Base-by-base conservation (phyloP, 2,888 invertebrate species). In the Caradrina kadenii region DNA sequence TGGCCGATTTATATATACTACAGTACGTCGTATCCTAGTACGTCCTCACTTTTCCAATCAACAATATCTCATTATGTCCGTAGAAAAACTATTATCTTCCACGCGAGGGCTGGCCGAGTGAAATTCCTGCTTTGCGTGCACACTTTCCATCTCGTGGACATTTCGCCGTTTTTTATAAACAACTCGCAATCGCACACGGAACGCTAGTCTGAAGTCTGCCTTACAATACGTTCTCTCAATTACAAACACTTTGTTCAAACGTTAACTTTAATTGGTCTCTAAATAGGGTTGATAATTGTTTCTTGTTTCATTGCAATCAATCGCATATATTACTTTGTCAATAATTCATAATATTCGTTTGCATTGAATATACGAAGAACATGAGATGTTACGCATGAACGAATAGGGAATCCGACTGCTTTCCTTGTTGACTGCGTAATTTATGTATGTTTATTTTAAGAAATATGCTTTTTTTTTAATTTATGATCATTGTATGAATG, bases 131-230 rank as follows among this genome's bases (percentile, higher is more conserved):
- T 82, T 90, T 83, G 91, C 92, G 91, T 92, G 94, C 86, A 79
- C 87, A 93, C 93, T 93, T 93, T 94, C 93, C 93, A 92, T 94
- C 93, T 94, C 93, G 88, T 85, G 88, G 86, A 80, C 82, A 85
- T 86, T 86, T 87, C 86, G 87, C 83, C 70, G 79, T 88, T 91
- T 92, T 91, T 90, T 86, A 73, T 73, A 53, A 61, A 73, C 35
- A 21, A 39, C 19, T 50, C 52, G 42, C 58, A 50, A 53, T 66
- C 31, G 76, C 68, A 73, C 76, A 62, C 85, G 82, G 79, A 80
- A 83, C 83, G 85, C 61, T 65, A 69, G 72, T 81, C 69, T 83
- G 65, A 49, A 76, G 64, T 64, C 69, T 69, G 64, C 72, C 64
- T 73, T 72, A 72, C 58, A 56, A 70, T 73, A 52, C 45, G 52